These are phyloP conservation scores for Teleogryllus oceanicus DNA, from an alignment of 2,888 invertebrate species.

Conservation along the genomic window DNA sequence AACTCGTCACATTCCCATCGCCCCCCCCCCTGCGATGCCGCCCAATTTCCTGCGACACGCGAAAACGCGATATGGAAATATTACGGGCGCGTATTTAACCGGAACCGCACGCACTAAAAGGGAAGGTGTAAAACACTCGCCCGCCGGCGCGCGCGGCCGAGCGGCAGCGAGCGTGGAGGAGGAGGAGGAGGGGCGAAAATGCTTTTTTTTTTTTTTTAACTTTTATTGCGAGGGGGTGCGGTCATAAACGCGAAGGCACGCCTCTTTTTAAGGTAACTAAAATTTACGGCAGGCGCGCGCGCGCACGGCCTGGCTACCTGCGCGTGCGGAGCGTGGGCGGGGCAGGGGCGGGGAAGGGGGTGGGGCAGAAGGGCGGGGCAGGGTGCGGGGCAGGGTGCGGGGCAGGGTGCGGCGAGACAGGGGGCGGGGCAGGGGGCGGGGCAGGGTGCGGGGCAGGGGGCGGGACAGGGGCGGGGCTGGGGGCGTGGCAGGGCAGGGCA, in stretches of 20 bases:
- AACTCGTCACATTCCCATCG: no score
- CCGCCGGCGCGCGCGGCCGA: neutral
- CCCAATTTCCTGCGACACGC: neutral
- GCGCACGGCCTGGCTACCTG: neutral
- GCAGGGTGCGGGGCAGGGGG: neutral
- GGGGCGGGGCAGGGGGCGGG: no score
- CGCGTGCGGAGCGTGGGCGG: neutral
- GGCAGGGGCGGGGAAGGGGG: no score
- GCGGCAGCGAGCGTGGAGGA: neutral
- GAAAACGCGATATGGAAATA: neutral
- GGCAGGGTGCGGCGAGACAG: no score
- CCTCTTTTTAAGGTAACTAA: constrained; percentile 9
- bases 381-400: neutral
- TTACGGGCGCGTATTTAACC: neutral
- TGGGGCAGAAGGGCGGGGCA: no score
- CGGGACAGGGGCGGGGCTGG: no score
- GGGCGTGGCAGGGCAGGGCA: no score
- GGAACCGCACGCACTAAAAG: neutral
- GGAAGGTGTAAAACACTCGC: constrained; percentile 4
- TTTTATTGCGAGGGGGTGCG: neutral
- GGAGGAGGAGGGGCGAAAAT: neutral
- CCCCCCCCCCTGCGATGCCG: no score
- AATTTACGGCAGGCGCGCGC: neutral
- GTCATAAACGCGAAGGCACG: neutral
- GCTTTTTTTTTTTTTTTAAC: neutral